phyloP scores from a whole-genome alignment of 2,888 invertebrate species.

The Euzophera pinguis region DNA sequence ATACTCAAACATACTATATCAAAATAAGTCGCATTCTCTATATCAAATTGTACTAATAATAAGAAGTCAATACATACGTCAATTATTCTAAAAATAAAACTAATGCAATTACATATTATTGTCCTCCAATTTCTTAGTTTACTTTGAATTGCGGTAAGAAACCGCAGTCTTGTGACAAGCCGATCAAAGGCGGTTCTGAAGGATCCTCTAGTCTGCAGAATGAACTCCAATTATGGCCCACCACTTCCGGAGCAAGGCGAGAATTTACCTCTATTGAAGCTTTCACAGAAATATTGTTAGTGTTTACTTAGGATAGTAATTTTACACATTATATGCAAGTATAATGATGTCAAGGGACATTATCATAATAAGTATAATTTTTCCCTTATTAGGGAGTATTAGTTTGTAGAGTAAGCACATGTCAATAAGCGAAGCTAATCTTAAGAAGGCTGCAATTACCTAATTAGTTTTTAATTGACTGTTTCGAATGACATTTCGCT shows the following conservation, averaged over 20 bases:
- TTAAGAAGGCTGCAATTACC: slow-evolving; percentile 19
- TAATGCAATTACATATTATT: not conserved
- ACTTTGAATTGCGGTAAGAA: slow-evolving; percentile 28
- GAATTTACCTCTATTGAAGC: slow-evolving; percentile 38
- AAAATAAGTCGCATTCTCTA: too few species aligned
- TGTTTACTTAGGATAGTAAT: slow-evolving; percentile 22
- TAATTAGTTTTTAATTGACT: slow-evolving; percentile 27
- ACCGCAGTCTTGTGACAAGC: slow-evolving; percentile 40
- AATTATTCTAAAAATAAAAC: not conserved
- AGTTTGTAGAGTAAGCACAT: not conserved
- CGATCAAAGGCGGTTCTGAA: slow-evolving; percentile 27
- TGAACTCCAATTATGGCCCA: slow-evolving; percentile 48
- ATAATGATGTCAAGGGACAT: not conserved
- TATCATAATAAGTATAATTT: not conserved
- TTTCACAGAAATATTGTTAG: slow-evolving; percentile 14
- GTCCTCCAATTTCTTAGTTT: slow-evolving; percentile 2
- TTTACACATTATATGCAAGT: not conserved
- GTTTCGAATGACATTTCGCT: slow-evolving; percentile 34
- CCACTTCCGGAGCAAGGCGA: slow-evolving; percentile 68
- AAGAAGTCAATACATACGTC: not conserved
- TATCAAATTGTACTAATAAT: too few species aligned
- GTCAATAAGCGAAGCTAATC: slow-evolving; percentile 15
- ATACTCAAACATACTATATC: too few species aligned
- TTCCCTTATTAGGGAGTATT: not conserved
- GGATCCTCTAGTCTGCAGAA: slow-evolving; percentile 37